Conservation (phyloP, 2,888 invertebrate species). For the Euzophera pinguis region DNA sequence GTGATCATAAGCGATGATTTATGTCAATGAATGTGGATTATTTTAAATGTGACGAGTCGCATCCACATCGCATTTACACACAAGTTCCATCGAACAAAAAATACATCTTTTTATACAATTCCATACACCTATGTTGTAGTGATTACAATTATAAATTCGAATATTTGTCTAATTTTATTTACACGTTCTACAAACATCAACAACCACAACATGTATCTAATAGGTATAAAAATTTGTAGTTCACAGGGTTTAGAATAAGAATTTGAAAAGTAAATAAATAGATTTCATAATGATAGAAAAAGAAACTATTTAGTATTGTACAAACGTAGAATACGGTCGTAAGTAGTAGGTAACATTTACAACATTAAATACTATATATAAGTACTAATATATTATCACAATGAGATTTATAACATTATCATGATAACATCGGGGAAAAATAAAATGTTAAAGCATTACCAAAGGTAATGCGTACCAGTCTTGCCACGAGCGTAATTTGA, state of each 20-base stretch:
- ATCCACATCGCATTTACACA: constrained; percentile 28
- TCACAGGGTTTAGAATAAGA: constrained; percentile 3
- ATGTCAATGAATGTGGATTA: too few relatives aligned
- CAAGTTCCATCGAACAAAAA: constrained; percentile 38
- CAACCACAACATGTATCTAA: constrained; percentile 11
- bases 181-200: constrained; percentile 36
- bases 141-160: constrained; percentile 40
- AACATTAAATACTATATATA: constrained; percentile 22
- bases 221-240: not conserved
- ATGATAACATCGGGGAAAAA: constrained; percentile 25
- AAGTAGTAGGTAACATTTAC: constrained; percentile 45
- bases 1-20: constrained; percentile 25
- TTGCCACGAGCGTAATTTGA: constrained; percentile 15
- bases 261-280: constrained; percentile 26
- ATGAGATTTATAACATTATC: constrained; percentile 39
- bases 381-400: constrained; percentile 48
- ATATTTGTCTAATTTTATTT: constrained; percentile 38
- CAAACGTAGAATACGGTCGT: constrained; percentile 21
- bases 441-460: constrained; percentile 25
- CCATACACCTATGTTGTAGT: constrained; percentile 30
- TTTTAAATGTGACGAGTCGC: constrained; percentile 18
- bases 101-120: constrained; percentile 33
- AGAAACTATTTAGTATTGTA: not conserved
- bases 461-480: constrained; percentile 17
- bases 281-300: constrained; percentile 20